Conservation (phyloP, 2,797 vertebrate species). For the Pygocentrus nattereri region DNA sequence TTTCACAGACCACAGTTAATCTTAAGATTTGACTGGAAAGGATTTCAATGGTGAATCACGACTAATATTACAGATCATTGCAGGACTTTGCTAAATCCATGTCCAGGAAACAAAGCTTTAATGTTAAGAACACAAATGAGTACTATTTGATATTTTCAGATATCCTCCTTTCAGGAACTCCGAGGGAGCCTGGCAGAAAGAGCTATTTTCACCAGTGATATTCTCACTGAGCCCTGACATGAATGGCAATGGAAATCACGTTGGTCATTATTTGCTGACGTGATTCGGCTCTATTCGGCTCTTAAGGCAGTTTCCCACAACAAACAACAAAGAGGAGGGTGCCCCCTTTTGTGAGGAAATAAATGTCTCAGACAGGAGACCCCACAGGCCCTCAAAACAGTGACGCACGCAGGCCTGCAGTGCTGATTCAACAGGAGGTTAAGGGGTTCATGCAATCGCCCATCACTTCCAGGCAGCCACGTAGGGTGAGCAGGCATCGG, state of each 20-base stretch:
- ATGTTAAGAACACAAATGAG: too few species aligned
- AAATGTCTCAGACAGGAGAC: slow-evolving; percentile 44
- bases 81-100: too few species aligned
- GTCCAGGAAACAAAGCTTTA: too few species aligned
- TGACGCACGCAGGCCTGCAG: slow-evolving; percentile 46
- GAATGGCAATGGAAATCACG: slow-evolving; percentile 33
- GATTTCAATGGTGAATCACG: neutral
- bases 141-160: neutral
- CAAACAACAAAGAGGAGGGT: slow-evolving; percentile 39
- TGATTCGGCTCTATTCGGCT: slow-evolving; percentile 19
- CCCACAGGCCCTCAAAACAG: slow-evolving; percentile 7
- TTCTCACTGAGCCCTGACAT: slow-evolving; percentile 17
- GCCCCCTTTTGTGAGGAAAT: slow-evolving; percentile 43
- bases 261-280: slow-evolving; percentile 41
- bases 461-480: slow-evolving; percentile 39
- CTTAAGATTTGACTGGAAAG: neutral
- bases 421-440: slow-evolving; percentile 46
- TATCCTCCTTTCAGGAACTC: neutral
- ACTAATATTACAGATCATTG: neutral
- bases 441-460: slow-evolving; percentile 27
- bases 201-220: slow-evolving; percentile 45
- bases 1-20: too few species aligned
- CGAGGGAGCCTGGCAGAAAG: neutral
- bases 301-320: slow-evolving; percentile 44
- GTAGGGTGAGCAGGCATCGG: neutral